Evolutionary conservation across 23 tunicate species (phyloP).

Genomic region (Clavelina lepadiformis): DNA sequence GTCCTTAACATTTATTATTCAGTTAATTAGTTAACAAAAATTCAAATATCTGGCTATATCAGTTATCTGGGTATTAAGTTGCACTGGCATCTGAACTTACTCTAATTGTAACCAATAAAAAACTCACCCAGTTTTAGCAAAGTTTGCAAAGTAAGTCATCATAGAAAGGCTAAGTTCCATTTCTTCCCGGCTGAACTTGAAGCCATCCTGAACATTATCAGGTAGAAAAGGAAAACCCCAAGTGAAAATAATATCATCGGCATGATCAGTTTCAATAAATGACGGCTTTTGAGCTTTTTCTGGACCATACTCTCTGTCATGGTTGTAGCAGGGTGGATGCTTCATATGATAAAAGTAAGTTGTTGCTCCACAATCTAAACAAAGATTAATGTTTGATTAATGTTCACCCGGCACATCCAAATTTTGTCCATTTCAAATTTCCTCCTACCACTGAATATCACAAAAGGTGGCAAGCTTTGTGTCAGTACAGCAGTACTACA

Average conservation of each 20-base stretch:
- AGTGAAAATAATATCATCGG: conserved; percentile 11
- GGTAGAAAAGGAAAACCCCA: conserved; percentile 27
- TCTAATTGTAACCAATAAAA: too few relatives aligned
- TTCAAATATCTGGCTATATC: too few relatives aligned
- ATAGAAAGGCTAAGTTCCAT: conserved; percentile 10
- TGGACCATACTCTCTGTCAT: conserved; percentile 12
- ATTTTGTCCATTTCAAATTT: not conserved
- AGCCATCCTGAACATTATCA: not conserved
- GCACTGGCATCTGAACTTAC: too few relatives aligned
- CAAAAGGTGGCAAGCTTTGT: too few relatives aligned
- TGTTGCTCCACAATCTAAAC: not conserved
- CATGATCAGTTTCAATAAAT: conserved; percentile 17
- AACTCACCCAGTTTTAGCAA: conserved; percentile 37
- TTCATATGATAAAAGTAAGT: not conserved
- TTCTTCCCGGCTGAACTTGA: conserved; percentile 9
- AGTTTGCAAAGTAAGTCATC: conserved; percentile 29
- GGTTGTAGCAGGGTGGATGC: not conserved
- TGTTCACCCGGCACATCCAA: not conserved
- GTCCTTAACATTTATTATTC: too few relatives aligned
- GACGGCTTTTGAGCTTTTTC: conserved; percentile 1
- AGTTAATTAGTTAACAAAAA: too few relatives aligned
- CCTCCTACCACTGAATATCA: too few relatives aligned
- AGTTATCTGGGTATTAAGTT: too few relatives aligned
- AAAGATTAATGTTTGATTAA: not conserved
- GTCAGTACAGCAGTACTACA: too few relatives aligned